These are phyloP conservation scores for Acromyrmex heyeri DNA, from an alignment of 1,140 invertebrate genomes.

Conservation along the genomic window DNA sequence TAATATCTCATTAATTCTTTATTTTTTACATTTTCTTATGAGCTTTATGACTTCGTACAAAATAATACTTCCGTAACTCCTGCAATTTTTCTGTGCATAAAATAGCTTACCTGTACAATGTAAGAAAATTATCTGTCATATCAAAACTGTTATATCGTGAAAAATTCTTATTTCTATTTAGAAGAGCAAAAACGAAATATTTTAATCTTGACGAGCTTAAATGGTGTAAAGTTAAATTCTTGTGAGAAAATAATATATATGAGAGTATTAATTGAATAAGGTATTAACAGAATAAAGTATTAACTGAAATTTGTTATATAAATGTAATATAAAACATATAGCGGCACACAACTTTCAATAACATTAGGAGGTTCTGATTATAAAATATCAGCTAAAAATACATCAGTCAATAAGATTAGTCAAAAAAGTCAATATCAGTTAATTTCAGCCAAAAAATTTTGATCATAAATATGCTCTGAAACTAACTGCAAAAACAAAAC, in stretches of 20 bases:
- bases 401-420: too few relatives aligned
- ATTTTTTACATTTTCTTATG: neutral
- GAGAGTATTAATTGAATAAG: neutral
- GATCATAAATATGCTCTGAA: too few relatives aligned
- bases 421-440: too few relatives aligned
- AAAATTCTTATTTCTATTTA: constrained; percentile 1
- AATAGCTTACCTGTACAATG: constrained; percentile 1
- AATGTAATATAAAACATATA: neutral
- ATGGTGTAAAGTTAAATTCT: neutral
- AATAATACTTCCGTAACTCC: neutral
- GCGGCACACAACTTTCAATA: neutral
- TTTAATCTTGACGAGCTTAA: constrained; percentile 11
- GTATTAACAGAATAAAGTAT: neutral
- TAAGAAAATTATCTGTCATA: constrained; percentile 9
- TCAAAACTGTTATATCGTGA: neutral
- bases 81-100: neutral
- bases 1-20: neutral
- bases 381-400: too few relatives aligned
- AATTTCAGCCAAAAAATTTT: too few relatives aligned
- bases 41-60: neutral
- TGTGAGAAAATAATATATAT: neutral
- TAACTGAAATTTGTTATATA: neutral
- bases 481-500: too few relatives aligned
- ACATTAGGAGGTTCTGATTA: neutral
- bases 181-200: neutral